Evolutionary conservation across 2,113 vertebrate genomes (phyloP), one percentile per base, ranked within the genome.

Genomic region (Pangasianodon hypophthalmus): DNA sequence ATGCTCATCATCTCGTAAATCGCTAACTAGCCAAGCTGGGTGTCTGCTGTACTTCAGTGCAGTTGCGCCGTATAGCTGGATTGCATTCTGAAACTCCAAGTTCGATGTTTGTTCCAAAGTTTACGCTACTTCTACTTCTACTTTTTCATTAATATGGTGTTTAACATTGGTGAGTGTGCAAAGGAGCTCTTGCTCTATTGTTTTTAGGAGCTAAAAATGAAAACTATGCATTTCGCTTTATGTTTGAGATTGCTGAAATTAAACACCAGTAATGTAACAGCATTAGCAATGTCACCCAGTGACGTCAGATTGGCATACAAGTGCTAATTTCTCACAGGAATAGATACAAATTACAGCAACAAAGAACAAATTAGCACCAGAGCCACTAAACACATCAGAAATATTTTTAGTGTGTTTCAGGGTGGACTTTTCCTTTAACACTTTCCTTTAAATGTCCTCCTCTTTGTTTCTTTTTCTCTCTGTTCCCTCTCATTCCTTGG

Each of bases 401-500:
- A 41, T 64, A 64, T n/a, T 67, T 37, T 67, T 0, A 41, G 4
- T 14, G 29, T 52, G 46, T 19, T 79, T 79, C 44, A 9, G 48
- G 50, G 79, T n/a, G 32, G 1, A 58, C 80, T 18, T 37, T 21
- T 19, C 80, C n/a, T 10, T 56, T 6, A 56, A 37, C 29, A 80
- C 77, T 48, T 80, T n/a, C 44, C 24, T 41, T 2, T 7, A 10
- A 56, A 37, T 19, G 18, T 56, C 50, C 50, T 21, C 69, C 88
- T 85, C 32, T 77, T 54, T 60, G 24, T 73, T 32, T 75, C 10
- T 26, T 7, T 44, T 48, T 75, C 1, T 73, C 21, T 52, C 44
- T 64, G 14, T 81, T 83, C 64, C 83, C 21, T 79, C 18, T 58
- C 84, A 8, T 67, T 62, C 46, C 32, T 64, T 84, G 58, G 85